Evolutionary conservation across 2,113 vertebrate species (phyloP), one percentile per base, ranked within the genome.

Genomic region (Chionis minor): DNA sequence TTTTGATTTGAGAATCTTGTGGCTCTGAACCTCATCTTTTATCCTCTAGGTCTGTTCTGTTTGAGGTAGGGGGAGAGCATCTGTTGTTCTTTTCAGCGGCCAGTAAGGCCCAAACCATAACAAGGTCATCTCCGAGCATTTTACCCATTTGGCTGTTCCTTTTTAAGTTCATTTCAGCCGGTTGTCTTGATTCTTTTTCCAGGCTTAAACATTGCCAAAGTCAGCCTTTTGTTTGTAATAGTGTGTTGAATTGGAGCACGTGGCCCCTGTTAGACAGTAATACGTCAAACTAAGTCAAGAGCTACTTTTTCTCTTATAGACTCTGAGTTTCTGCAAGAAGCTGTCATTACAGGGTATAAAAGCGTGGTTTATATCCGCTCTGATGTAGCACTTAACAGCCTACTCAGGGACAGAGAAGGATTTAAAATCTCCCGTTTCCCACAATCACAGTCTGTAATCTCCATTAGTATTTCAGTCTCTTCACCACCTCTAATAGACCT

Each of bases 381-480:
- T 88, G 79, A 80, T 88, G 45, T 77, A 88, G 51, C 55, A 58
- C n/a, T 88, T 92, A 86, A 56, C 40, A 82, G n/a, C 80, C 80
- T 92, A 11, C 54, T 86, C 16, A 11, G 59, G 75, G 80, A 81
- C 80, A 93, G 62, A 49, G 81, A 42, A 92, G 59, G 77, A 81
- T 84, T 84, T 91, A 59, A 94, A 84, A 66, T 86, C 71, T 79
- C 61, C n/a, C 77, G 33, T 94, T 93, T 83, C 86, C 40, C 47
- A 33, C 81, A 86, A 19, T 87, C 81, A 56, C 24, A 27, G 42
- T 71, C 59, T 78, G 24, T 84, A 71, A 71, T 89, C 80, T 92
- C 83, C 38, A 33, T 91, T 89, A 74, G 73, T 78, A 92, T 94
- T 94, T 95, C 77, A 89, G 47, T 72, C 40, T 86, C 79, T 92